These are phyloP conservation scores for Karalla daura DNA, from an alignment of 2,797 vertebrate genomes.

Conservation along the genomic window DNA sequence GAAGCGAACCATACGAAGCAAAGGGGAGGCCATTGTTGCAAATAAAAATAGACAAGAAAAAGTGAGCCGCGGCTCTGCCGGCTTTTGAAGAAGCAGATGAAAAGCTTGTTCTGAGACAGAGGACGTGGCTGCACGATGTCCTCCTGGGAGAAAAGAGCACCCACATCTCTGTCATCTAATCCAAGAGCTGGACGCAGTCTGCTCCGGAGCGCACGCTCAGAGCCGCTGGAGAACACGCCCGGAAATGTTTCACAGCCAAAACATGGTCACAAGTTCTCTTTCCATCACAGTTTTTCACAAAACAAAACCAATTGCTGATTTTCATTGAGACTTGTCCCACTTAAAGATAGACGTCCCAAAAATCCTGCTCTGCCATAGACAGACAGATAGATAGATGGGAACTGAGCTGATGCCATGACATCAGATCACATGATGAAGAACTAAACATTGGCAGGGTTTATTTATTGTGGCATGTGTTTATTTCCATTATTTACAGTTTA, in stretches of 20 bases:
- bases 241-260: background rate
- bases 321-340: no score
- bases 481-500: no score
- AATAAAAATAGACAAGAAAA: conserved; percentile 53
- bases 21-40: conserved; percentile 28
- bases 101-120: conserved; percentile 47
- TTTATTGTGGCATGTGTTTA: no score
- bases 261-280: background rate
- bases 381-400: no score
- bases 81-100: conserved; percentile 56
- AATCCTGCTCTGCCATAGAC: no score
- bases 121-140: conserved; percentile 24
- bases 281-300: no score
- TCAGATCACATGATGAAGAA: no score
- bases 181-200: conserved; percentile 30
- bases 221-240: background rate
- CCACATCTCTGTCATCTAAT: conserved; percentile 33
- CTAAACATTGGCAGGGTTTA: no score
- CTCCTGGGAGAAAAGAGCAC: conserved; percentile 43
- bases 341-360: no score
- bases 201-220: conserved; percentile 2
- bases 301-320: no score
- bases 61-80: conserved; percentile 15
- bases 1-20: conserved; percentile 26
- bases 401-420: no score